Evolutionary conservation across 2,797 vertebrate genomes (phyloP).

Genomic region (Hyperoplus immaculatus): DNA sequence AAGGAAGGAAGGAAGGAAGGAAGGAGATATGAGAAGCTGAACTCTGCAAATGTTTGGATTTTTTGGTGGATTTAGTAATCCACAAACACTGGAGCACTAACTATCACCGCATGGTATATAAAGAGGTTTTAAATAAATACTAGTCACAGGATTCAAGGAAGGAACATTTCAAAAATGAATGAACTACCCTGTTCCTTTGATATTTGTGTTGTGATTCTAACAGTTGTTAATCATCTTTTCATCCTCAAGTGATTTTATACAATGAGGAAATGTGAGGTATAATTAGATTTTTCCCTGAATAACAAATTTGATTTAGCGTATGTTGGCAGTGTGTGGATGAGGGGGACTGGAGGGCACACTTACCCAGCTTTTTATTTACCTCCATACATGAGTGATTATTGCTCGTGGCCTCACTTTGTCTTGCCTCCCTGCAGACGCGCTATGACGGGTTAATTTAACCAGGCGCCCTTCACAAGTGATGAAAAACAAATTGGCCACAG

Average conservation of each 20-base stretch:
- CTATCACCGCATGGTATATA: background rate
- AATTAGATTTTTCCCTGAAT: constrained; percentile 3
- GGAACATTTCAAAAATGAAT: background rate
- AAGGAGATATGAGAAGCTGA: background rate
- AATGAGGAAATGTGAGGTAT: background rate
- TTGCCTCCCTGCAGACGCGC: constrained; percentile 38
- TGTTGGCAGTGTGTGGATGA: constrained; percentile 1
- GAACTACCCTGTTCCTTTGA: background rate
- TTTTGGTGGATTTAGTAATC: background rate
- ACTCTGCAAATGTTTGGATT: too few species aligned
- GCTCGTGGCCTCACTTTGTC: constrained; percentile 58
- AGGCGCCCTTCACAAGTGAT: constrained; percentile 58
- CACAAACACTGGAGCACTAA: background rate
- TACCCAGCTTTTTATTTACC: constrained; percentile 48
- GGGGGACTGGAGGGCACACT: constrained; percentile 29
- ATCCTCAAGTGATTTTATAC: background rate
- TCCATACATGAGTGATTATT: constrained; percentile 51
- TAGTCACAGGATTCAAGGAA: background rate
- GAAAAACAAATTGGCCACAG: constrained; percentile 77
- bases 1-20: too few species aligned
- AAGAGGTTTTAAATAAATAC: background rate
- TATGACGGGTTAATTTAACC: constrained; percentile 67
- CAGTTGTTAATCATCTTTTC: background rate
- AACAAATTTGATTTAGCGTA: constrained; percentile 15
- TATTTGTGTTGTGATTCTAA: background rate